Evolutionary conservation across 1,140 invertebrate genomes (phyloP), one percentile per base, ranked within the genome.

Genomic region (Micrasema minimum): DNA sequence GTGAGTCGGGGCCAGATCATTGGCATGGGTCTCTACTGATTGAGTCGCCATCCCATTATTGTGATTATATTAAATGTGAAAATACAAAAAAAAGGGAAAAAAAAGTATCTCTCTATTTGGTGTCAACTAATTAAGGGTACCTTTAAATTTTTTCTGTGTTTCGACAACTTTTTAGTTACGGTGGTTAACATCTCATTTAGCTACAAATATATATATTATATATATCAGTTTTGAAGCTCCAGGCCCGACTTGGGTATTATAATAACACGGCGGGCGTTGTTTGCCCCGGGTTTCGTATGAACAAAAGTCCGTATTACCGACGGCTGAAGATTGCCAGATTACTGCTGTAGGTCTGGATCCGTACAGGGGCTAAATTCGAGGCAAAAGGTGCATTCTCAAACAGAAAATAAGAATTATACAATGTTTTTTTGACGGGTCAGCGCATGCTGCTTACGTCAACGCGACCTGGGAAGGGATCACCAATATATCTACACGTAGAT

Each of bases 181-280:
- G n/a, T n/a, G n/a, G n/a, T 18, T 22, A 23, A 51, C 50, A 23
- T 12, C 26, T 51, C 26, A 23, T 23, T 14, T 16, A 45, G 43
- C n/a, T 45, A 22, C 50, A 51, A n/a, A 22, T 22, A 50, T 14
- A 18, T 26, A 51, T 51, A 51, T 12, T 12, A 20, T 51, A 4
- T 51, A 23, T 5, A 26, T 12, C 18, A 22, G 22, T 23, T 35
- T 31, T 12, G 26, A 55, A 55, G 51, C 41, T 35, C 31, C 35
- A 61, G 16, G 10, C 12, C 57, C 38, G 35, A 12, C 53, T 10
- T 41, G n/a, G 38, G 12, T 16, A 9, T 16, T 61, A 18, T n/a
- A 41, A 61, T 41, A 61, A 61, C 57, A 61, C 37, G 57, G 37
- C 31, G 35, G 37, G 35, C 2, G 2, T 16, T 41, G 57, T 61